Conservation (phyloP, 2,113 vertebrate genomes). For the Istiophorus platypterus region DNA sequence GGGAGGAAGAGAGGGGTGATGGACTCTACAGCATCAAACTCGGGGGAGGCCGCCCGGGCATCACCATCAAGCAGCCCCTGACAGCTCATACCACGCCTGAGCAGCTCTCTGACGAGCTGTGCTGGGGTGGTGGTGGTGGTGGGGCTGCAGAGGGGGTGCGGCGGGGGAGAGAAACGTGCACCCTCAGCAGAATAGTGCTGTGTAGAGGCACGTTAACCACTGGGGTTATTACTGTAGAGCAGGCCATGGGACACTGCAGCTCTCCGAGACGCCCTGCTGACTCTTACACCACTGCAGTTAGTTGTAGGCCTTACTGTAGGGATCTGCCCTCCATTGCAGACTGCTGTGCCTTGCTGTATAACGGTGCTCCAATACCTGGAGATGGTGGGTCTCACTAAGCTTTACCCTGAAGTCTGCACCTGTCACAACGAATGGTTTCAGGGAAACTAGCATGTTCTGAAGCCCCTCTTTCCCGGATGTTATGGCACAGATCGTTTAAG, state of each 20-base stretch:
- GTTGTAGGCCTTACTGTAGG: conserved; percentile 72
- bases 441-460: not conserved
- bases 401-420: not conserved
- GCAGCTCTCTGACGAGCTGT: conserved; percentile 78
- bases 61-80: conserved; percentile 84
- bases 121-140: conserved; percentile 19
- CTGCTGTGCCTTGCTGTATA: conserved; percentile 45
- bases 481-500: not conserved
- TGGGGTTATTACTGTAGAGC: conserved; percentile 82
- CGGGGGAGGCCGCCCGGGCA: conserved; percentile 71
- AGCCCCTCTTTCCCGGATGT: not conserved
- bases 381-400: conserved; percentile 3
- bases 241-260: conserved; percentile 79
- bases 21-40: conserved; percentile 74
- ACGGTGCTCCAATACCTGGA: conserved; percentile 2
- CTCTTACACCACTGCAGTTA: conserved; percentile 74
- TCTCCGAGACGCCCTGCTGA: conserved; percentile 74
- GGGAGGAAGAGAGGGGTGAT: conserved; percentile 66
- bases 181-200: conserved; percentile 81
- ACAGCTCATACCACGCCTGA: conserved; percentile 88
- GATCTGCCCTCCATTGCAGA: conserved; percentile 57
- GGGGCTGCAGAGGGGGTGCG: conserved; percentile 38
- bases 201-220: conserved; percentile 77
- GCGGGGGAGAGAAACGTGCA: conserved; percentile 71
- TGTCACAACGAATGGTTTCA: not conserved